phyloP scores from a whole-genome alignment of 2,113 vertebrate species.

The Callorhinus ursinus region DNA sequence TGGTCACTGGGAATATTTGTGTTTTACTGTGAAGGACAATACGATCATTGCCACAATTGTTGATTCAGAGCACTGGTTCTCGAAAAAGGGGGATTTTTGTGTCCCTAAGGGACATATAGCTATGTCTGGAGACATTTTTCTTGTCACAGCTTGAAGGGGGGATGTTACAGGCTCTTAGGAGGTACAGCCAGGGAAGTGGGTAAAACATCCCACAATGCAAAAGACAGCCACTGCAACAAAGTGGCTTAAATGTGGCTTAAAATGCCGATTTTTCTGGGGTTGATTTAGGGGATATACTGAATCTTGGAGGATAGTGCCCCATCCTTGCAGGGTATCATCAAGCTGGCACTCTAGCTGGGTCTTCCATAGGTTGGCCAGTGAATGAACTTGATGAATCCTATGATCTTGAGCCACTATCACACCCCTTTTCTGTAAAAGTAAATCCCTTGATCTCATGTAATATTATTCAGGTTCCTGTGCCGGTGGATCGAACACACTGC shows the following conservation, averaged over 20 bases:
- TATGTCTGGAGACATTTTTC: background rate
- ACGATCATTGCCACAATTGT: background rate
- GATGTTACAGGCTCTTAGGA: background rate
- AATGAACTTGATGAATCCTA: background rate
- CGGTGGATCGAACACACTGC: background rate
- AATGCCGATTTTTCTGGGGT: background rate
- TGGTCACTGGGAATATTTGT: background rate
- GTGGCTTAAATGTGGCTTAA: background rate
- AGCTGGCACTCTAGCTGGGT: background rate
- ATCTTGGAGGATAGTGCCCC: background rate
- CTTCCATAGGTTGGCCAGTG: background rate
- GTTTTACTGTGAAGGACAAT: background rate
- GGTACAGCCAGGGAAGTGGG: background rate
- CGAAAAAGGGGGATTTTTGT: background rate
- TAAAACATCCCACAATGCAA: background rate
- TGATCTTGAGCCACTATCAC: background rate
- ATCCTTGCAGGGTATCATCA: background rate
- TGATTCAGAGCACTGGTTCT: background rate
- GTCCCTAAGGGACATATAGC: background rate
- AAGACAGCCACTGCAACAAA: background rate
- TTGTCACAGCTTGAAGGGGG: background rate
- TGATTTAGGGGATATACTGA: background rate
- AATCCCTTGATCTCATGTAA: background rate
- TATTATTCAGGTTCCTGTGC: background rate
- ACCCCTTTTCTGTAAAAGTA: background rate